Evolutionary conservation across 1,140 invertebrate genomes (phyloP).

Genomic region (Pseudachorutes palmiensis): DNA sequence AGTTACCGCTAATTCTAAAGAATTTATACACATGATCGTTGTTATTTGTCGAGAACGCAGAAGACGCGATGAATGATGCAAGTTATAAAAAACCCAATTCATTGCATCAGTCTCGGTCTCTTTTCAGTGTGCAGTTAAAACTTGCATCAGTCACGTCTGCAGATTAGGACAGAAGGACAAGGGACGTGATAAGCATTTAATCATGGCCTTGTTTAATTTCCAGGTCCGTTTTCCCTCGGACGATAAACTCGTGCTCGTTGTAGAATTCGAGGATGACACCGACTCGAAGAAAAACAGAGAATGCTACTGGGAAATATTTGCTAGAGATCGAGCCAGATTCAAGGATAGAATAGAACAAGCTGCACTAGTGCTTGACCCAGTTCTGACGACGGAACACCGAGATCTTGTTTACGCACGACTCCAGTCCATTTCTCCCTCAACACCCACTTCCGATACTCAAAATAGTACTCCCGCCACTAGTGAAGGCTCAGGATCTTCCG

Average conservation of each 20-base stretch:
- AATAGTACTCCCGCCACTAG: no score
- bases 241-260: constrained; percentile 24
- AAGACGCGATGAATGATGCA: no score
- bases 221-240: constrained; percentile 36
- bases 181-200: neutral
- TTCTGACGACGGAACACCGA: constrained; percentile 30
- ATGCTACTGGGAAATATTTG: constrained; percentile 38
- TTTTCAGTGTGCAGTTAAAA: no score
- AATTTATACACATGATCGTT: no score
- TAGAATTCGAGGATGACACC: constrained; percentile 33
- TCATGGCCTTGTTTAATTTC: constrained; percentile 10
- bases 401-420: no score
- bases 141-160: neutral
- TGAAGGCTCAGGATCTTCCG: no score
- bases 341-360: constrained; percentile 31
- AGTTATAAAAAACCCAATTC: no score
- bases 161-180: neutral
- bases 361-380: constrained; percentile 20
- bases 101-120: neutral
- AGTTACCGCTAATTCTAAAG: no score
- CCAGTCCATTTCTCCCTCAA: no score
- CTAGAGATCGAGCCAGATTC: constrained; percentile 33
- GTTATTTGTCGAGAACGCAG: no score
- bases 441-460: no score
- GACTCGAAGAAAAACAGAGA: constrained; percentile 28